Evolutionary conservation across 2,888 invertebrate genomes (phyloP), one percentile per base, ranked within the genome.

Genomic region (Gisinianus flammeolus): DNA sequence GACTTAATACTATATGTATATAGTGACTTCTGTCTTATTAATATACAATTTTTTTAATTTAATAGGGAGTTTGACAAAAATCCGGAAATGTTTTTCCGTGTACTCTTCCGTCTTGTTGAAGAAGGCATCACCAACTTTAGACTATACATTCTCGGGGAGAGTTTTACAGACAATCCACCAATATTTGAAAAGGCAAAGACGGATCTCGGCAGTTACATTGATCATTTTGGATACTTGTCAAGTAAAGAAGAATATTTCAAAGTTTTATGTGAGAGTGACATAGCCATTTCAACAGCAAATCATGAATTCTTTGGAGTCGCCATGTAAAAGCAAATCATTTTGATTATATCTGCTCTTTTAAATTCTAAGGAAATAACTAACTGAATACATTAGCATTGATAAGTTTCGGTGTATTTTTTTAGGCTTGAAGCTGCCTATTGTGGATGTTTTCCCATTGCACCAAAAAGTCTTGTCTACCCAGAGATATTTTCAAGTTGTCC

Each of bases 261-360:
- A 52, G 86, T 91, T 2, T 86, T 93, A 72, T 84, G 87, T 19
- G 85, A 87, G 0, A 89, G 90, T 22, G 91, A 93, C 86, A 89
- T 93, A 64, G 91, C 90, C 3, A 89, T 93, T 33, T 93, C 93
- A 0, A 93, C 93, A 6, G 92, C 93, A 0, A 88, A 89, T 30
- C 93, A 93, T 86, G 93, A 93, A 86, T 93, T 93, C 87, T 93
- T 91, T 87, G 93, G 93, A 44, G 92, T 93, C 28, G 90, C 92
- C 28, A 91, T 93, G 92, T 91, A 88, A n/a, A n/a, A 88, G 89
- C 87, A 19, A 54, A 8, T 3, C 16, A 54, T 33, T n/a, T 67
- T 52, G 52, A n/a, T n/a, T n/a, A n/a, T n/a, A n/a, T n/a, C n/a
- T n/a, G n/a, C n/a, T 64, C 24, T 35, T 52, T 16, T 22, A 62